Base-by-base conservation (phyloP, 2,888 invertebrate genomes). In the Ryuthela nishihirai region DNA sequence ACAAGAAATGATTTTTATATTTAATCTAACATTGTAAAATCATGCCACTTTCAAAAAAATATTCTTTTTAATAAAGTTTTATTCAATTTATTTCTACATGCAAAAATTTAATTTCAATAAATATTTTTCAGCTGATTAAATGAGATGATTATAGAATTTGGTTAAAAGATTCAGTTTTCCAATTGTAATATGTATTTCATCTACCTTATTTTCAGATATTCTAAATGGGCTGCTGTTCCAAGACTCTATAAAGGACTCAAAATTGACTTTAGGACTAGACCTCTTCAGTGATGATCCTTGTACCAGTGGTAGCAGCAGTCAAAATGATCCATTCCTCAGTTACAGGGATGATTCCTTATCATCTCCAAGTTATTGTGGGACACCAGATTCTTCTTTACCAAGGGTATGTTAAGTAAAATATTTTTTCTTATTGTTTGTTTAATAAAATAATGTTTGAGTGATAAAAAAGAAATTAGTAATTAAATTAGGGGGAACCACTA, bases 261-360 rank as follows among this genome's bases (percentile, higher is more conserved):
- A 55, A 40, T 21, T 61, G n/a, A 40, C 35, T 9, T 32, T 52
- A 38, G 52, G 52, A 20, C 32, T 49, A 23, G 55, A 47, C 12
- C 24, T 62, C 10, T 52, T 55, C 18, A 26, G 39, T 4, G 61
- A 62, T 43, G 61, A 62, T 17, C 54, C 54, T 1, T 53, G 54
- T 34, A 45, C 20, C 40, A 36, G 42, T 39, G 40, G 23, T 20
- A 50, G 42, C 29, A 53, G 63, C 21, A 45, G 66, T 23, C 54
- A 60, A 36, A 64, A 65, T 42, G 67, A 67, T 41, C 67, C 67
- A 18, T 65, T 67, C 41, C 64, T 67, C 42, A 65, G 62, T n/a
- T 66, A 66, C 49, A 53, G 66, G 40, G 65, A 64, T 18, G 67
- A 65, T 18, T 54, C 58, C 18, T 43, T 63, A 26, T 64, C 62